These are phyloP conservation scores for Cichlasoma orientale DNA, from an alignment of 2,797 vertebrate species.

Conservation along the genomic window DNA sequence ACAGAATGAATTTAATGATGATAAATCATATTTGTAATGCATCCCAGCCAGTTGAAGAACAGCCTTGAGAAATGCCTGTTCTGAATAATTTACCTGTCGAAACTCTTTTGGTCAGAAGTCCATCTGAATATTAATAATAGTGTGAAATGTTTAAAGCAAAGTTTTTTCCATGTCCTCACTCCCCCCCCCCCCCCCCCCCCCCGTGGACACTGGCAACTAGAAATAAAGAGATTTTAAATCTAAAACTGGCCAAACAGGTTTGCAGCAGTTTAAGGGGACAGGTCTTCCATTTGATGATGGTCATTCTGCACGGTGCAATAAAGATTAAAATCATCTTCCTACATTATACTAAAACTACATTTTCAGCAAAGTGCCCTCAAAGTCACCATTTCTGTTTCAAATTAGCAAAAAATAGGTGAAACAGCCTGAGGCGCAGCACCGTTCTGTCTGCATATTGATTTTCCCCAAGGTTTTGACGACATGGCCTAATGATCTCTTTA, in stretches of 20 bases:
- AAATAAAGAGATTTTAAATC: not conserved
- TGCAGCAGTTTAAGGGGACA: not conserved
- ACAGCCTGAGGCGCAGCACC: not conserved
- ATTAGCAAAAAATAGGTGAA: constrained; percentile 11
- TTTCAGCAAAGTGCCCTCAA: not conserved
- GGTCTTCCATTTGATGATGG: not conserved
- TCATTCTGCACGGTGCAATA: not conserved
- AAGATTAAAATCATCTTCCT: not conserved
- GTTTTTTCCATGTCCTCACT: not conserved
- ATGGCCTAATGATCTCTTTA: not conserved
- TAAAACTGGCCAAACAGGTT: not conserved
- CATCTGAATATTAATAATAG: not conserved
- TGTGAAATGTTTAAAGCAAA: not conserved
- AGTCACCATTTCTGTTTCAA: not conserved
- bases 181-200: no score
- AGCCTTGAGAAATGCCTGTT: not conserved
- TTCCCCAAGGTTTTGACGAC: not conserved
- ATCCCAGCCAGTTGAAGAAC: constrained; percentile 31
- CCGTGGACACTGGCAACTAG: not conserved
- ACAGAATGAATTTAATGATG: constrained; percentile 10
- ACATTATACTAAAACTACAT: not conserved
- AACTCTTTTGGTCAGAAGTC: not conserved
- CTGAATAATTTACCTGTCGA: not conserved
- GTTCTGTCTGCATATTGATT: constrained; percentile 20
- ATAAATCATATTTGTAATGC: not conserved